phyloP scores from a whole-genome alignment of 2,888 invertebrate species.

The Chrysina gloriosa region DNA sequence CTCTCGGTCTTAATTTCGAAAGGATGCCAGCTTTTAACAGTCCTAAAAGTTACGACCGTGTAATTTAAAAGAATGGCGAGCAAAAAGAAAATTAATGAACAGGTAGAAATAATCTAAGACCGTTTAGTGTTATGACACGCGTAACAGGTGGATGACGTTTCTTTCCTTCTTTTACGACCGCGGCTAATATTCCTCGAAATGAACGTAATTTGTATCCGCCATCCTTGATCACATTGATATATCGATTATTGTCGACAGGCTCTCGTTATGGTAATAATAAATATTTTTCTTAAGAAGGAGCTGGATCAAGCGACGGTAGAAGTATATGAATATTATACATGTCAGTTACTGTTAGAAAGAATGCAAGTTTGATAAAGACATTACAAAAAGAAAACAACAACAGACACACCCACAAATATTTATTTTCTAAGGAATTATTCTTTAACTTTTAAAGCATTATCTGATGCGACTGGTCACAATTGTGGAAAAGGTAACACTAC shows the following conservation, averaged over 20 bases:
- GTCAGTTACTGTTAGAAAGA: not conserved
- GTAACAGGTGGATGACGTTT: constrained; percentile 43
- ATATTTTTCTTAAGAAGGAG: not conserved
- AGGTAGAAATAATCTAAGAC: constrained; percentile 48
- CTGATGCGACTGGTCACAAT: too few relatives aligned
- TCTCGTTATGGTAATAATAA: not conserved
- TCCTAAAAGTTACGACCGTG: constrained; percentile 34
- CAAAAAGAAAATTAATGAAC: constrained; percentile 54
- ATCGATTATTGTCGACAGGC: constrained; percentile 32
- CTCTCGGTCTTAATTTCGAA: constrained; percentile 20
- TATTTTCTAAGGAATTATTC: too few relatives aligned
- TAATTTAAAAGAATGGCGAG: constrained; percentile 40
- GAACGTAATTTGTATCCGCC: constrained; percentile 47
- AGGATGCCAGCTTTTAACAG: constrained; percentile 22
- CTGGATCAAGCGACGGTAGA: too few relatives aligned
- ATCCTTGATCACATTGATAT: constrained; percentile 3
- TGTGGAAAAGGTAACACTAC: too few relatives aligned
- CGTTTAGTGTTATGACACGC: constrained; percentile 52
- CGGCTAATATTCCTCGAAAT: constrained; percentile 42
- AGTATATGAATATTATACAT: not conserved
- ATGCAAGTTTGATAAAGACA: too few relatives aligned
- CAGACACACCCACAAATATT: too few relatives aligned
- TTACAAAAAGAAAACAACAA: too few relatives aligned
- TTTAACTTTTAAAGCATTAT: too few relatives aligned
- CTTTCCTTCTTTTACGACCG: constrained; percentile 46